phyloP scores from a whole-genome alignment of 2,797 vertebrate species.

The Telmatherina bonti region DNA sequence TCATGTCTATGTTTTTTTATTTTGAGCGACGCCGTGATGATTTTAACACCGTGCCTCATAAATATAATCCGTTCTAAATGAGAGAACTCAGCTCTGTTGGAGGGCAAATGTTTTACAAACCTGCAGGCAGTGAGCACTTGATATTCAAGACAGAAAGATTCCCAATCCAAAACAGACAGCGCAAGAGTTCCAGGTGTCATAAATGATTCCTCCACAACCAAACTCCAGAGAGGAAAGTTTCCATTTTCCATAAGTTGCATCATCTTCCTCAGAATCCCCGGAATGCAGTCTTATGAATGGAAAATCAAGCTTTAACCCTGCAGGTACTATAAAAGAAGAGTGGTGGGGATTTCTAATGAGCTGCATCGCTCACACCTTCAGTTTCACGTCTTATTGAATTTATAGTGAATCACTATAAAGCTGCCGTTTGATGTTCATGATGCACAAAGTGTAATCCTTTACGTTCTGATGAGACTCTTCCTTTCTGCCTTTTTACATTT shows the following conservation, averaged over 20 bases:
- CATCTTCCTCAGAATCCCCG: conserved; percentile 45
- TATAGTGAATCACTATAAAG: conserved; percentile 21
- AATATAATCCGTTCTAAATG: not conserved
- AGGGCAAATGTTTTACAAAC: conserved; percentile 19
- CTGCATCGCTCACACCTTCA: conserved; percentile 10
- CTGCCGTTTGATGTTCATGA: conserved; percentile 17
- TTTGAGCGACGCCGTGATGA: not conserved
- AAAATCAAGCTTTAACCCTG: conserved; percentile 30
- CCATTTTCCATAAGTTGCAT: conserved; percentile 59
- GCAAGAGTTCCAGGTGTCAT: conserved; percentile 30
- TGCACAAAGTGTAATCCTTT: conserved; percentile 15
- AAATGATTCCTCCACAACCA: conserved; percentile 17
- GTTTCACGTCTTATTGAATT: conserved; percentile 22
- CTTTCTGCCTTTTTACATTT: not conserved
- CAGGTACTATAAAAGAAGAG: conserved; percentile 21
- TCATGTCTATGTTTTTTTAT: not conserved
- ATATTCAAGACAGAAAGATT: conserved; percentile 17
- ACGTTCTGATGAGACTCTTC: not conserved
- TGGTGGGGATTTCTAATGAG: conserved; percentile 15
- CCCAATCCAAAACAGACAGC: conserved; percentile 9
- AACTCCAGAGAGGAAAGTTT: conserved; percentile 31
- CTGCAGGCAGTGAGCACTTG: conserved; percentile 10
- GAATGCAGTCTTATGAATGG: conserved; percentile 36
- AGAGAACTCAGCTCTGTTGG: conserved; percentile 6
- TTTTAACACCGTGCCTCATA: not conserved